Base-by-base conservation (phyloP, 2,113 vertebrate species). In the Chaetura pelagica region DNA sequence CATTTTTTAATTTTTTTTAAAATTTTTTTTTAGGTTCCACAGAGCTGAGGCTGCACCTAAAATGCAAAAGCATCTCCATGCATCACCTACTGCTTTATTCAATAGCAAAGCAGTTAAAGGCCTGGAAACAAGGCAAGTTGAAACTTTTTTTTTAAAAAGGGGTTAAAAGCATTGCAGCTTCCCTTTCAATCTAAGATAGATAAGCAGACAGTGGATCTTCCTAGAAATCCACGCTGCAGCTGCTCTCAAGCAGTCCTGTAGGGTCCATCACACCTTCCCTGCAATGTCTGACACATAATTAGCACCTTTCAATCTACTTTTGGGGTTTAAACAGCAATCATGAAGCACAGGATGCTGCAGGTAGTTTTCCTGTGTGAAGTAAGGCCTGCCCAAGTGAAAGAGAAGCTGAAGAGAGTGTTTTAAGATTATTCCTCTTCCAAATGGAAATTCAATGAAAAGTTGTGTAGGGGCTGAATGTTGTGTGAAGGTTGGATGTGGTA, bases 401-500 rank as follows among this genome's bases (percentile, higher is more conserved):
- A 54, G 52, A 87, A 67, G 21, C 46, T 17, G 21, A 71, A 84
- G 18, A 40, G 46, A 16, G 11, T 3, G 11, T 84, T 84, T 62
- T 12, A 79, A 66, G 35, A 48, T 62, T 71, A 46, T 34, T 69
- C 19, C 14, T 27, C 11, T 8, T 66, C 75, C 32, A 61, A 72
- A 51, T 24, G 34, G 63, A 44, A 55, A 49, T 51, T 61, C 57
- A 38, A 46, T 21, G 46, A 55, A n/a, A 69, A 88, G 38, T 11
- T 49, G 51, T 12, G 16, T 20, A 15, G 0, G 0, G 32, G 38
- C 55, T 66, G 32, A 29, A 19, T 13, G 26, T 4, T n/a, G 55
- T 58, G 52, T 0, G 6, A 76, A 80, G 40, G 38, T 44, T 84
- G 75, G 46, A 27, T 46, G 51, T 1, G 3, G 74, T 8, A n/a